These are phyloP conservation scores for Tipula unca DNA, from an alignment of 2,888 invertebrate genomes.

Conservation along the genomic window DNA sequence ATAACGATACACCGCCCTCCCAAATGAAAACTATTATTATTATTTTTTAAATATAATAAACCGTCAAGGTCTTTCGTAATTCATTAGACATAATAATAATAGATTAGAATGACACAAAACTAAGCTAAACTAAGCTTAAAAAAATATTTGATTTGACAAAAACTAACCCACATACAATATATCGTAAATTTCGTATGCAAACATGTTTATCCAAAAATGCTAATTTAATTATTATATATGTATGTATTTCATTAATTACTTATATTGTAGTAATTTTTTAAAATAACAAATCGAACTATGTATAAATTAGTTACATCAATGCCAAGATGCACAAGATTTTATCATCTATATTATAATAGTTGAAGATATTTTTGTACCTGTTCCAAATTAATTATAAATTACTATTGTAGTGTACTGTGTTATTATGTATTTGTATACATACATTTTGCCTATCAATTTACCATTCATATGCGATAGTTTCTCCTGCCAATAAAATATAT, in stretches of 20 bases:
- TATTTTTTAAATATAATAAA: background rate
- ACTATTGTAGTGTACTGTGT: background rate
- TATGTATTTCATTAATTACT: background rate
- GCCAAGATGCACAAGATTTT: background rate
- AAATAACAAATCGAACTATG: background rate
- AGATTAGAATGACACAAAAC: background rate
- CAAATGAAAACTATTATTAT: background rate
- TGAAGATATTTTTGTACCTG: background rate
- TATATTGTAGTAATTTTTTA: background rate
- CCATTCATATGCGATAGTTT: background rate
- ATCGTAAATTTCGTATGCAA: background rate
- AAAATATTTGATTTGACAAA: background rate
- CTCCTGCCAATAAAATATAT: background rate
- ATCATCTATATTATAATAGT: background rate
- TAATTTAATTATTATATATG: background rate
- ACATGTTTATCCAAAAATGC: background rate
- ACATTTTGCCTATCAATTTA: background rate
- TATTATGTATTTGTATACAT: background rate
- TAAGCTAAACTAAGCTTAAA: background rate
- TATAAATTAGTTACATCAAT: background rate
- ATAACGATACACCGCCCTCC: background rate
- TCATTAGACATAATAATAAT: conserved; percentile 2
- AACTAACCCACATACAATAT: background rate
- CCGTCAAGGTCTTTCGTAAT: background rate
- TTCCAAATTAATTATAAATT: background rate